Base-by-base conservation (phyloP, 2,888 invertebrate genomes). In the Phymatocera aterrima region DNA sequence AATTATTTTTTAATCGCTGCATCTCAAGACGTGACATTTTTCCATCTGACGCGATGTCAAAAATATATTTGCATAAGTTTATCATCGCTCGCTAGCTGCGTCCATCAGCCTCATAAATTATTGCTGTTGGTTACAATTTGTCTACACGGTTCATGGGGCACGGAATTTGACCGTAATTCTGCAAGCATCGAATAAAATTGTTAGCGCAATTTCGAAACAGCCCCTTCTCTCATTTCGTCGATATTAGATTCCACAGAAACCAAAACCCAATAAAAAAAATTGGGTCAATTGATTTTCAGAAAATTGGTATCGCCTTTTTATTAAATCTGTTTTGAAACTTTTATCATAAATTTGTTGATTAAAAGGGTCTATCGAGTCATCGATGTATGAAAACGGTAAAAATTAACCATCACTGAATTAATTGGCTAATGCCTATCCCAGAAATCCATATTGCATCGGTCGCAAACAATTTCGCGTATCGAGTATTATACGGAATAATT, bases 401-500 rank as follows among this genome's bases (percentile, higher is more conserved):
- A 65, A 65, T 40, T 65, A 18, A 54, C 8, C 61, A 31, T 34
- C 21, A n/a, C 24, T 24, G 24, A 24, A 65, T 65, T 24, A 24
- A 18, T 65, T 65, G 24, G 3, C 40, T 8, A 21, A 24, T 43
- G 3, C n/a, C n/a, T n/a, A n/a, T 43, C 12, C 65, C 43, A 43
- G 43, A 46, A 40, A 43, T 24, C 24, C 43, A 43, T 65, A 65
- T 43, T 24, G 43, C 12, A 68, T 28, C 24, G 46, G 1, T 24
- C 21, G 21, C 68, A 46, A 43, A 43, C 46, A 43, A 24, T 37
- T 64, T 64, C 37, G 18, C n/a, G 28, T 68, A 64, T 64, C 61
- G n/a, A 64, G 5, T 43, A 43, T 6, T 40, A 21, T 18, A 24
- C 18, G 24, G 43, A 88, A 87, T 89, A 88, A 89, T 88, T 87